phyloP scores from a whole-genome alignment of 2,113 vertebrate genomes.

The Lycocorax pyrrhopterus region DNA sequence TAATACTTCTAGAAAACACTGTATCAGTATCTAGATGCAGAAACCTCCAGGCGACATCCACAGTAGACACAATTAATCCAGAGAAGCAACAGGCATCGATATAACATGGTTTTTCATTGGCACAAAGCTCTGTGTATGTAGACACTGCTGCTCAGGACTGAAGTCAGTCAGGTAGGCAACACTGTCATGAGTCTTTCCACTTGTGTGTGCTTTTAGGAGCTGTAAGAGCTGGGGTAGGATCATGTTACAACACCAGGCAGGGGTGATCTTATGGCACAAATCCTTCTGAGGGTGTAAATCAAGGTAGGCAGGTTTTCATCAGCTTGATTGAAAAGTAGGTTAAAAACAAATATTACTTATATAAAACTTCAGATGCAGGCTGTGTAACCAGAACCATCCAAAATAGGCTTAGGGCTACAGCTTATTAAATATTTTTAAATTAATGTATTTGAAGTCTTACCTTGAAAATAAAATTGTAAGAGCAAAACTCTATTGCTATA shows the following conservation, averaged over 20 bases:
- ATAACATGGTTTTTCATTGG: not conserved
- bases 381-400: not conserved
- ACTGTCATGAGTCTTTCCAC: not conserved
- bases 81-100: not conserved
- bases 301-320: not conserved
- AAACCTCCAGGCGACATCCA: not conserved
- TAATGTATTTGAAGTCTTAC: not conserved
- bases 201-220: not conserved
- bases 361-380: not conserved
- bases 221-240: not conserved
- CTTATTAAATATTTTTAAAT: not conserved
- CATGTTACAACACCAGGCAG: not conserved
- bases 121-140: not conserved
- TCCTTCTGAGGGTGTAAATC: not conserved
- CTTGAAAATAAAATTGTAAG: not conserved
- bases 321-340: not conserved
- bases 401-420: not conserved
- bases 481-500: not conserved
- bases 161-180: not conserved
- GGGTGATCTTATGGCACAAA: not conserved
- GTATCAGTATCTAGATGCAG: not conserved
- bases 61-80: not conserved
- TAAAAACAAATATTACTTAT: not conserved
- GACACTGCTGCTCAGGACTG: not conserved
- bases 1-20: not conserved